Evolutionary conservation across 2,113 vertebrate species (phyloP).

Genomic region (Apaloderma vittatum): DNA sequence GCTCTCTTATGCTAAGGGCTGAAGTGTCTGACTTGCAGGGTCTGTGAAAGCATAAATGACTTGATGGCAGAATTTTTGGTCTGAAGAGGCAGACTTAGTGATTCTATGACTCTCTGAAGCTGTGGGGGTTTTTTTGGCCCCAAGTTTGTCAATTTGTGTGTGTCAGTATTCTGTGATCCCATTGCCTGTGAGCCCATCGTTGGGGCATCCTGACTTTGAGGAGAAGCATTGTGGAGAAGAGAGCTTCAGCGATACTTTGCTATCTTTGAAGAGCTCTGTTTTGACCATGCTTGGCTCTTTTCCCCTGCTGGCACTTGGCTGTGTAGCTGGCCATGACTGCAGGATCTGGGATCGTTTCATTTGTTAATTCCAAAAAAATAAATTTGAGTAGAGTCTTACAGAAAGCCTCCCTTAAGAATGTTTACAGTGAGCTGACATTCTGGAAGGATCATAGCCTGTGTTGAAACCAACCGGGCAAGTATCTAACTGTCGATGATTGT

Average conservation of each 20-base stretch:
- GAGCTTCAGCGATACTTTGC: not conserved
- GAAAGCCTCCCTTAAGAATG: not conserved
- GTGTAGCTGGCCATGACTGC: not conserved
- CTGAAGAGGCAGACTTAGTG: not conserved
- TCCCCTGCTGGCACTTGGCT: not conserved
- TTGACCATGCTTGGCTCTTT: not conserved
- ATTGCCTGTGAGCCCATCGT: not conserved
- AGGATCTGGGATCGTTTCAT: not conserved
- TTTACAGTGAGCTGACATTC: not conserved
- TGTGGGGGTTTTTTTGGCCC: not conserved
- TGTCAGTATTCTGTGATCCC: not conserved
- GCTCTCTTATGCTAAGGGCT: not conserved
- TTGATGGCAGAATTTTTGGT: not conserved
- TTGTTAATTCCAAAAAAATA: conserved; percentile 48
- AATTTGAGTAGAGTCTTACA: conserved; percentile 2
- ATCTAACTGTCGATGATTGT: not conserved
- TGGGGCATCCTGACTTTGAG: not conserved
- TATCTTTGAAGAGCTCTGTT: not conserved
- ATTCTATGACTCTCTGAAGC: not conserved
- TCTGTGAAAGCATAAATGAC: not conserved
- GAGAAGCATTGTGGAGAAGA: not conserved
- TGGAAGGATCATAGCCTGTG: not conserved
- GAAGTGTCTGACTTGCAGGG: not conserved
- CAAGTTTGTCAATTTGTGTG: not conserved
- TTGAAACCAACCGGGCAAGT: not conserved